phyloP scores from a whole-genome alignment of 2,113 vertebrate genomes.

The Odontesthes bonariensis region DNA sequence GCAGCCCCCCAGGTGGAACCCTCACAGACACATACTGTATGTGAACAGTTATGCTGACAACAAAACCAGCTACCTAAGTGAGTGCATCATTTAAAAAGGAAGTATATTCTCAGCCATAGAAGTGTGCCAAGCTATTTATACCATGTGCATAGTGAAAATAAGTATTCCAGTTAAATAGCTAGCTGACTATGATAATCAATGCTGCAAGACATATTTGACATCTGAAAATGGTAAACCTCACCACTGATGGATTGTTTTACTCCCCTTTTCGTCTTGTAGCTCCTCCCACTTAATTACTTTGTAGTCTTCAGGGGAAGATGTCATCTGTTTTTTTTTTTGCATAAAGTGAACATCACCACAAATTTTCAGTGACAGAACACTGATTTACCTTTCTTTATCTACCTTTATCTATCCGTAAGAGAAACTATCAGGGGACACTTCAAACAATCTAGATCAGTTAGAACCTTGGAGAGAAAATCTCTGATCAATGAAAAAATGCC shows the following conservation, averaged over 20 bases:
- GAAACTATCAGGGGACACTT: conserved; percentile 16
- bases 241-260: background rate
- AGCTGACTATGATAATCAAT: background rate
- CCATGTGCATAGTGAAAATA: background rate
- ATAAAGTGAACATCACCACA: conserved; percentile 6
- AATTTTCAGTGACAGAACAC: conserved; percentile 13
- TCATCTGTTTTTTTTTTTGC: conserved; percentile 2
- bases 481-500: background rate
- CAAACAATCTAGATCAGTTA: conserved; percentile 17
- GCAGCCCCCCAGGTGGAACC: too few species aligned
- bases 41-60: too few species aligned
- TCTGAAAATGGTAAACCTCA: background rate
- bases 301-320: conserved; percentile 3
- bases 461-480: conserved; percentile 12
- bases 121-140: too few species aligned
- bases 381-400: background rate
- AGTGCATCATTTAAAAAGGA: too few species aligned
- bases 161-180: background rate
- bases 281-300: conserved; percentile 29
- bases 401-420: conserved; percentile 20
- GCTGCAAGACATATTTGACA: background rate
- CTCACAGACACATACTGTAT: too few species aligned
- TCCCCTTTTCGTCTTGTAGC: conserved; percentile 12
- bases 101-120: too few species aligned
- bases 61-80: too few species aligned